A percentile compares a stretch with the other conserved stretches of the same genome.
These are phyloP conservation scores for Holacanthus passer DNA, from an alignment of 2,113 vertebrate genomes.

Conservation along the genomic window DNA sequence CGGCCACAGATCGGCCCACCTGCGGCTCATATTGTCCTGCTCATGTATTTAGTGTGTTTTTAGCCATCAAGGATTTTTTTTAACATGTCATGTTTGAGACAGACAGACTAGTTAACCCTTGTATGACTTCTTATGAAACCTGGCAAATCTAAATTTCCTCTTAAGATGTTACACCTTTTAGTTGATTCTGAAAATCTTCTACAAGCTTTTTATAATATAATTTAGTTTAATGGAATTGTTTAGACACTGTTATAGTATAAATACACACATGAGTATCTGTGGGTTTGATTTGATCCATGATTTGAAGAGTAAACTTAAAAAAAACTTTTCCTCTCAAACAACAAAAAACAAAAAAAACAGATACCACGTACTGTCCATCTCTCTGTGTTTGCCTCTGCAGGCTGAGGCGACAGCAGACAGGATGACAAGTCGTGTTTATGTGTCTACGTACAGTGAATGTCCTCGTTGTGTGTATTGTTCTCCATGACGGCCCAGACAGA, in stretches of 20 bases:
- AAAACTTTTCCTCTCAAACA: background rate
- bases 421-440: slow-evolving; percentile 17
- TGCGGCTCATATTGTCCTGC: background rate
- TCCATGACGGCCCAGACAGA: slow-evolving; percentile 64
- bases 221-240: background rate
- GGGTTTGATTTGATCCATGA: background rate
- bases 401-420: background rate
- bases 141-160: background rate
- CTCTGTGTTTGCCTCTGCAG: slow-evolving; percentile 15
- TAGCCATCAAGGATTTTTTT: no score
- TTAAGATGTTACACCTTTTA: slow-evolving; percentile 6
- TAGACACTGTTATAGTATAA: background rate
- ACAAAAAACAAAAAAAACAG: background rate
- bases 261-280: background rate
- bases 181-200: background rate
- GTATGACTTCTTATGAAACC: slow-evolving; percentile 18
- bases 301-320: background rate
- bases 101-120: background rate
- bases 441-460: slow-evolving; percentile 60
- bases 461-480: slow-evolving; percentile 72
- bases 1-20: no score
- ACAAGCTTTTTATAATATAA: background rate
- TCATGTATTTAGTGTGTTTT: background rate
- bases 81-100: background rate
- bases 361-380: background rate